A percentile compares a stretch with the other conserved stretches of the same genome.
These are phyloP conservation scores for Cirrhinus mrigala DNA, from an alignment of 2,797 vertebrate genomes.

Conservation along the genomic window DNA sequence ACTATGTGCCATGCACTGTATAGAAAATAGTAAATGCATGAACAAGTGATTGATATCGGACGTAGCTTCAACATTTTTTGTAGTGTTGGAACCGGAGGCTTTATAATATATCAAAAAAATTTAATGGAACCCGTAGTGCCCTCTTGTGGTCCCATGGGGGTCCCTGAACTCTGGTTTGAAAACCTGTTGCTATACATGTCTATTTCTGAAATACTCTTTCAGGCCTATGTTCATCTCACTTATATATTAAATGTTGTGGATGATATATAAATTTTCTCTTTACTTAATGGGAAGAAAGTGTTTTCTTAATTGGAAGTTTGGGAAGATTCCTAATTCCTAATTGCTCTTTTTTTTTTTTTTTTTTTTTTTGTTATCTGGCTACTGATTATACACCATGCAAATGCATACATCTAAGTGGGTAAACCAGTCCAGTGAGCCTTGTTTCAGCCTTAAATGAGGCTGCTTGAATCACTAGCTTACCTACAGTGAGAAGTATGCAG, in stretches of 20 bases:
- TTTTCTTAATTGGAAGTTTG: too few relatives aligned
- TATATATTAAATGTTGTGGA: neutral
- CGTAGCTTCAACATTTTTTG: too few relatives aligned
- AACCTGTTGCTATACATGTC: neutral
- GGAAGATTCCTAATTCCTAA: too few relatives aligned
- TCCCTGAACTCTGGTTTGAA: neutral
- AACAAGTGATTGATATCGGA: neutral
- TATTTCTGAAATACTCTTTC: neutral
- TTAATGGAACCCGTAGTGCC: too few relatives aligned
- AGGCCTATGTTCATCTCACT: neutral
- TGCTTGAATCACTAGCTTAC: slow-evolving; percentile 35
- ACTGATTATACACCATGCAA: slow-evolving; percentile 18
- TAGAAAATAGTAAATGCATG: neutral
- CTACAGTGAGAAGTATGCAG: slow-evolving; percentile 32
- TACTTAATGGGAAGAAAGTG: neutral
- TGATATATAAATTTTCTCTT: neutral
- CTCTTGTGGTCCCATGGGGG: neutral
- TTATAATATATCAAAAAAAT: neutral
- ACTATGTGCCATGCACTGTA: too few relatives aligned
- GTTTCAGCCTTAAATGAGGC: slow-evolving; percentile 36
- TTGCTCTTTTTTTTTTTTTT: neutral
- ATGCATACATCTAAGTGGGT: slow-evolving; percentile 20
- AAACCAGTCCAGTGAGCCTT: slow-evolving; percentile 21
- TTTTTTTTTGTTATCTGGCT: neutral
- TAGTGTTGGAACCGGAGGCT: neutral